phyloP scores from a whole-genome alignment of 1,140 invertebrate species.

The Heliothis virescens region DNA sequence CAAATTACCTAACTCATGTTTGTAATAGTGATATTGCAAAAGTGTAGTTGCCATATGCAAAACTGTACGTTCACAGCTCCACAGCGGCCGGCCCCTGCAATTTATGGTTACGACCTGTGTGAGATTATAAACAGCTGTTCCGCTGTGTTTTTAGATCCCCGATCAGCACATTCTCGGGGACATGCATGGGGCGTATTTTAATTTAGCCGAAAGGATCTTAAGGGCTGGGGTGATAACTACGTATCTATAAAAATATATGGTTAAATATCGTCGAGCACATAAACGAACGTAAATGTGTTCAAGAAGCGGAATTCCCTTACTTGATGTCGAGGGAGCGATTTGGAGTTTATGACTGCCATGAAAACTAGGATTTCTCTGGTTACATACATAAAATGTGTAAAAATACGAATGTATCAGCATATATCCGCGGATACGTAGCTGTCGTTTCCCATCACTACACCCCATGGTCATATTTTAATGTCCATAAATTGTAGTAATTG shows the following conservation, averaged over 20 bases:
- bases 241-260: conserved; percentile 32
- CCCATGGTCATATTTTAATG: conserved; percentile 42
- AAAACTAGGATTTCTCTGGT: neutral
- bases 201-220: conserved; percentile 34
- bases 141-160: conserved; percentile 35
- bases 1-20: neutral
- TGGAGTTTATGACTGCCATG: neutral
- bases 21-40: neutral
- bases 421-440: neutral
- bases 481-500: conserved; percentile 46
- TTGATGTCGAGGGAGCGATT: conserved; percentile 20
- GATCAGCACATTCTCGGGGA: conserved; percentile 36
- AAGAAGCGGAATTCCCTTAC: neutral
- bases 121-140: conserved; percentile 39
- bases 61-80: neutral
- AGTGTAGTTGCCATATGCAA: neutral
- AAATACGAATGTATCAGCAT: too few species aligned
- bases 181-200: conserved; percentile 30
- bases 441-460: conserved; percentile 3
- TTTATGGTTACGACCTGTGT: conserved; percentile 31
- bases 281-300: conserved; percentile 1
- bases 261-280: conserved; percentile 7
- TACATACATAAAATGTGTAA: neutral
- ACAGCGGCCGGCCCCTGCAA: conserved; percentile 7
- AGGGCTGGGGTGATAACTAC: conserved; percentile 28